phyloP scores from a whole-genome alignment of 2,113 vertebrate genomes.

The Lathamus discolor region DNA sequence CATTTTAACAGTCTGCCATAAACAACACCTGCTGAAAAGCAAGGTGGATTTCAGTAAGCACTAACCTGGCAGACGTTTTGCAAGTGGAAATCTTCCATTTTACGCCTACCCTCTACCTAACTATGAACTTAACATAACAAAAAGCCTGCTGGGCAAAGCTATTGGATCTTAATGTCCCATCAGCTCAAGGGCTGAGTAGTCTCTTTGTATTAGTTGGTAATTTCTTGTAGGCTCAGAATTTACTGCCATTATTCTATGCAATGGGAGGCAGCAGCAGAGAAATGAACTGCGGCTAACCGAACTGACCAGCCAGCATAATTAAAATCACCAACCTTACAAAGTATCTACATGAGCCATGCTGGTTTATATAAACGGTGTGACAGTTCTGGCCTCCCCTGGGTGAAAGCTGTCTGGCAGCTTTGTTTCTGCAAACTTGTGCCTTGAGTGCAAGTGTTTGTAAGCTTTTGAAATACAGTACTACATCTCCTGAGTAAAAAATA shows the following conservation, averaged over 20 bases:
- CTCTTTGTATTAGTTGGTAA: neutral
- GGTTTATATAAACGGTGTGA: neutral
- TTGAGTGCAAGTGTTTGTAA: neutral
- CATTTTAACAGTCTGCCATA: constrained; percentile 9
- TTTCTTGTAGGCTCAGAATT: neutral
- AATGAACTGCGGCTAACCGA: neutral
- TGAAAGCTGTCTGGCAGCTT: neutral
- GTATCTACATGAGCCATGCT: no score
- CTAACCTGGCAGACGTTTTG: neutral
- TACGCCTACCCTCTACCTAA: neutral
- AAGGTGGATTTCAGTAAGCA: neutral
- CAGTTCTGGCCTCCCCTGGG: neutral
- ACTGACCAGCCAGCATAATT: neutral
- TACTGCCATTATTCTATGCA: neutral
- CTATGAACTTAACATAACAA: constrained; percentile 23
- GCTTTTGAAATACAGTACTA: neutral
- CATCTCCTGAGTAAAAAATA: neutral
- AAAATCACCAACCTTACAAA: neutral
- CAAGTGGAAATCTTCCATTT: constrained; percentile 22
- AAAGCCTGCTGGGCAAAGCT: constrained; percentile 22
- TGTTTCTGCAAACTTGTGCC: neutral
- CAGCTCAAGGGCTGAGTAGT: neutral
- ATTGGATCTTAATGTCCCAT: neutral
- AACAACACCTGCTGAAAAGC: neutral
- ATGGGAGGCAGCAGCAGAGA: neutral